Conservation (phyloP, 2,113 vertebrate species). For the Eretmodus cyanostictus region DNA sequence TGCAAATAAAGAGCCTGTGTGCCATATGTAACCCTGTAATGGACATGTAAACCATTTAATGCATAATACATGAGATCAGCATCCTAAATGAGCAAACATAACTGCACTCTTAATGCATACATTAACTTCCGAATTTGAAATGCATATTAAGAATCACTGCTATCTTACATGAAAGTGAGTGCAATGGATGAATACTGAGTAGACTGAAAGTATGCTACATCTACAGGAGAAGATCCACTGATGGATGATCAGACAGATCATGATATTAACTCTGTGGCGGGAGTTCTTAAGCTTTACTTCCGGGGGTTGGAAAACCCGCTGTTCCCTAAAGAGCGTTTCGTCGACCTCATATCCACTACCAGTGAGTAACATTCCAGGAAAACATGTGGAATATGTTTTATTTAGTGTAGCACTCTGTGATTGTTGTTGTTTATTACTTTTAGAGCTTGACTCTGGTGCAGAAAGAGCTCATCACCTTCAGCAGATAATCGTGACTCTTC, state of each 20-base stretch:
- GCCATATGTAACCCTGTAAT: not conserved
- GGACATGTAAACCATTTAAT: slow-evolving; percentile 20
- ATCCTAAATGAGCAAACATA: slow-evolving; percentile 3
- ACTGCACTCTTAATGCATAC: not conserved
- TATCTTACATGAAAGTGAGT: not conserved
- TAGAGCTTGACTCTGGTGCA: slow-evolving; percentile 83
- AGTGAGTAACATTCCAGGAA: slow-evolving; percentile 77
- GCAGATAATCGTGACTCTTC: slow-evolving; percentile 86
- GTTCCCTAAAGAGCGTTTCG: slow-evolving; percentile 97
- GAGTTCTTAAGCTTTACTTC: slow-evolving; percentile 97
- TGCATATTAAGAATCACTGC: not conserved
- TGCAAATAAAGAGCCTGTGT: slow-evolving; percentile 29
- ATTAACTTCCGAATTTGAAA: not conserved
- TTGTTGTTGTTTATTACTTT: not conserved
- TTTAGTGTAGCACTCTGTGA: not conserved
- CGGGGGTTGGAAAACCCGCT: slow-evolving; percentile 94
- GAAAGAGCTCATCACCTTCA: slow-evolving; percentile 95
- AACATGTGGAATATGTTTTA: not conserved
- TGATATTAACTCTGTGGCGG: slow-evolving; percentile 96
- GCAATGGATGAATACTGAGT: not conserved
- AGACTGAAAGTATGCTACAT: not conserved
- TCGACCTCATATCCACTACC: slow-evolving; percentile 93
- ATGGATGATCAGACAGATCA: slow-evolving; percentile 91
- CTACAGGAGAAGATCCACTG: slow-evolving; percentile 90
- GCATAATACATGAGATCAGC: slow-evolving; percentile 22